phyloP scores from a whole-genome alignment of 2,797 vertebrate species.

The Gila robusta region DNA sequence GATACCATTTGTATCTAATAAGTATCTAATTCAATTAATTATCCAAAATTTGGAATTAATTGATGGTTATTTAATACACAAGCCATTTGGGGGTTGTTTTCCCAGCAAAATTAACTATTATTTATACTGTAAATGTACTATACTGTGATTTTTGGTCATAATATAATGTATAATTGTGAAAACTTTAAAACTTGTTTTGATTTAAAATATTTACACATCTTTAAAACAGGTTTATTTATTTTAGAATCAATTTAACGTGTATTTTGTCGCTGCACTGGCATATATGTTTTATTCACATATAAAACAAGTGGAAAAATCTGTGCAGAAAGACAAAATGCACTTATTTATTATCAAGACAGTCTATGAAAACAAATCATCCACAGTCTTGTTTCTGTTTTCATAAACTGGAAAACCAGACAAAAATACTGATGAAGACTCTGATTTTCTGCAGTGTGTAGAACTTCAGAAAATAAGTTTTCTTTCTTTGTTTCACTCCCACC shows the following conservation, averaged over 20 bases:
- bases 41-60: background rate
- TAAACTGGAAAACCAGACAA: background rate
- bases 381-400: background rate
- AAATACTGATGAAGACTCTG: background rate
- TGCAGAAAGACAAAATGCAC: background rate
- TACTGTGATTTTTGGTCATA: background rate
- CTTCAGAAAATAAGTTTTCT: conserved; percentile 27
- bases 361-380: background rate
- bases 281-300: background rate
- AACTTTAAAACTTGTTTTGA: background rate
- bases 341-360: background rate
- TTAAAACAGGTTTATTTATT: background rate
- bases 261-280: background rate
- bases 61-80: background rate
- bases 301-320: background rate
- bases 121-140: background rate
- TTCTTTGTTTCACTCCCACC: conserved; percentile 45
- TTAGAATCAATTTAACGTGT: background rate
- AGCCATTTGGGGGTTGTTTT: background rate
- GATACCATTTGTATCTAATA: background rate
- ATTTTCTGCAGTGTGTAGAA: background rate
- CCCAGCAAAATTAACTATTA: background rate
- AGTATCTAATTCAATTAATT: background rate
- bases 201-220: background rate
- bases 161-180: background rate